Conservation (phyloP, 2,888 invertebrate genomes). For the Elysia crispata region DNA sequence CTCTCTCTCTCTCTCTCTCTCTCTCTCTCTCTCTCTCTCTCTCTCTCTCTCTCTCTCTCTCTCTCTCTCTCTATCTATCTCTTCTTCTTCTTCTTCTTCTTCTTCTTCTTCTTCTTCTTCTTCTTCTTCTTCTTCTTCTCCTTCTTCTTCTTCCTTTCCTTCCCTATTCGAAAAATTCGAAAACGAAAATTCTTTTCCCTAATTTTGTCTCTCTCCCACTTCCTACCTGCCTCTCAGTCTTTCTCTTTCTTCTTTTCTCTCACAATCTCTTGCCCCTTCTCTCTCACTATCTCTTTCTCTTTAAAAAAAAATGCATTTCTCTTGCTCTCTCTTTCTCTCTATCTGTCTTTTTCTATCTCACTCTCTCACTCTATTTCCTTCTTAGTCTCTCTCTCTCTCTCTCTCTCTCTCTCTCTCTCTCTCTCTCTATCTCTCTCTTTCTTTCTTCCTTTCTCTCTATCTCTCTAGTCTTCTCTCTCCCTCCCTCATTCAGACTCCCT, state of each 20-base stretch:
- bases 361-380: conserved; percentile 14
- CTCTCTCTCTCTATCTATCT: background rate
- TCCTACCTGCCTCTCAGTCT: background rate
- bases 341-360: conserved; percentile 5
- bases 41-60: background rate
- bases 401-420: conserved; percentile 33
- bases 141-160: background rate
- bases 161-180: background rate
- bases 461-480: background rate
- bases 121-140: background rate
- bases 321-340: conserved; percentile 28
- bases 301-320: background rate
- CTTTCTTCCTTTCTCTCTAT: background rate
- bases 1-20: background rate
- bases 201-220: too few species aligned
- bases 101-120: conserved; percentile 3
- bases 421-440: background rate
- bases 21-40: background rate
- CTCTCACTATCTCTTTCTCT: conserved; percentile 34
- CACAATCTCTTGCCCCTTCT: conserved; percentile 15
- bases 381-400: conserved; percentile 38
- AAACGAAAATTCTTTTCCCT: too few species aligned
- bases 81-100: conserved; percentile 12
- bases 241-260: conserved; percentile 23
- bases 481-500: background rate